phyloP scores from a whole-genome alignment of 2,797 vertebrate genomes.

The Helarctos malayanus region DNA sequence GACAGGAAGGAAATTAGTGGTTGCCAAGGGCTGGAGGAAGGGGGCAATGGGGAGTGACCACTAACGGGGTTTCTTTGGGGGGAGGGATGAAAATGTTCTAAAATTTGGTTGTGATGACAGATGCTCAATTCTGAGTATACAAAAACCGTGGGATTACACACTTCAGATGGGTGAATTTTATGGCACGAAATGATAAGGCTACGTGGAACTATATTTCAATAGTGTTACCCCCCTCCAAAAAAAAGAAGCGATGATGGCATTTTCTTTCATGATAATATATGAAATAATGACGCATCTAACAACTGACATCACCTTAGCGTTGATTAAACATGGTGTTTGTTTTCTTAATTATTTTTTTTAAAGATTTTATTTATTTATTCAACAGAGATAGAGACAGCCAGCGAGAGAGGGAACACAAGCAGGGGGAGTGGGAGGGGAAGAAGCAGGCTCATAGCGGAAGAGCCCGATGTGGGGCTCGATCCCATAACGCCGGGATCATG shows the following conservation, averaged over 20 bases:
- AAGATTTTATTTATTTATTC: too few relatives aligned
- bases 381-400: too few relatives aligned
- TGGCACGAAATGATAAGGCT: not conserved
- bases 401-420: too few relatives aligned
- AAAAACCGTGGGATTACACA: not conserved
- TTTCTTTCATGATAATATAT: not conserved
- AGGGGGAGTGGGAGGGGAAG: too few relatives aligned
- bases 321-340: not conserved
- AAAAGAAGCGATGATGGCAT: not conserved
- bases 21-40: not conserved
- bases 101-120: not conserved
- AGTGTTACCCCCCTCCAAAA: too few relatives aligned
- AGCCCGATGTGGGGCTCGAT: too few relatives aligned
- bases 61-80: not conserved
- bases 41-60: not conserved
- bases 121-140: not conserved
- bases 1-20: not conserved
- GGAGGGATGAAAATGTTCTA: not conserved
- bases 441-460: too few relatives aligned
- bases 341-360: too few relatives aligned
- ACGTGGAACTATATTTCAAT: not conserved
- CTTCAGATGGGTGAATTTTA: not conserved
- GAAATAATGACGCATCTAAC: not conserved
- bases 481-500: too few relatives aligned
- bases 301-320: not conserved